phyloP scores from a whole-genome alignment of 2,113 vertebrate species.

The Rhinolophus ferrumequinum region DNA sequence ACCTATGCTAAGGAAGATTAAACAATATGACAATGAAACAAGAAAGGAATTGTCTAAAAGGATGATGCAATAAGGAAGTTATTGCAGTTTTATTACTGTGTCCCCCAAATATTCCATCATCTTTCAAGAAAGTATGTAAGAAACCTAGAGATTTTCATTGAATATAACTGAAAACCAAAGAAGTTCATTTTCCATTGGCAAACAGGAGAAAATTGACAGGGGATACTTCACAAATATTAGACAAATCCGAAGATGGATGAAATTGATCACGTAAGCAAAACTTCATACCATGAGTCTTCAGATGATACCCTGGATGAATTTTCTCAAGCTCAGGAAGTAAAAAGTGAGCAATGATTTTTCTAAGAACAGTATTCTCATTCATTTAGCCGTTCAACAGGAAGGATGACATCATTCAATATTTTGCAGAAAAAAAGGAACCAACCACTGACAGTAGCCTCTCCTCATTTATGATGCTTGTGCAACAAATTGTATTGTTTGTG shows the following conservation, averaged over 20 bases:
- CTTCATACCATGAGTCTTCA: background rate
- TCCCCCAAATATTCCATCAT: background rate
- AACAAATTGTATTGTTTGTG: background rate
- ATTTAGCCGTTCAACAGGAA: background rate
- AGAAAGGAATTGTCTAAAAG: background rate
- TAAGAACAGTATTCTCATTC: background rate
- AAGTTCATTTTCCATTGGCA: background rate
- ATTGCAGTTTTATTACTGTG: background rate
- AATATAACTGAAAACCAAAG: background rate
- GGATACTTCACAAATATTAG: background rate
- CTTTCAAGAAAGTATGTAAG: background rate
- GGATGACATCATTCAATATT: background rate
- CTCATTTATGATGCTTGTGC: background rate
- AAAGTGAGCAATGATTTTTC: background rate
- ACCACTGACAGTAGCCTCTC: background rate
- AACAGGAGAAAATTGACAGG: background rate
- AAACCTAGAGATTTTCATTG: background rate
- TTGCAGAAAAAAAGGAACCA: background rate
- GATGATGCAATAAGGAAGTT: background rate
- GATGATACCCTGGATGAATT: background rate
- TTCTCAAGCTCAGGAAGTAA: background rate
- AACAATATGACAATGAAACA: background rate
- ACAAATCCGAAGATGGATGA: background rate
- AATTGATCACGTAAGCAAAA: background rate
- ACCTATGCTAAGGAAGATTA: background rate